Percentiles rank a stretch among this genome's conserved stretches.
These are phyloP conservation scores for Petrophora chlorosata DNA, from an alignment of 2,888 invertebrate species.

Conservation along the genomic window DNA sequence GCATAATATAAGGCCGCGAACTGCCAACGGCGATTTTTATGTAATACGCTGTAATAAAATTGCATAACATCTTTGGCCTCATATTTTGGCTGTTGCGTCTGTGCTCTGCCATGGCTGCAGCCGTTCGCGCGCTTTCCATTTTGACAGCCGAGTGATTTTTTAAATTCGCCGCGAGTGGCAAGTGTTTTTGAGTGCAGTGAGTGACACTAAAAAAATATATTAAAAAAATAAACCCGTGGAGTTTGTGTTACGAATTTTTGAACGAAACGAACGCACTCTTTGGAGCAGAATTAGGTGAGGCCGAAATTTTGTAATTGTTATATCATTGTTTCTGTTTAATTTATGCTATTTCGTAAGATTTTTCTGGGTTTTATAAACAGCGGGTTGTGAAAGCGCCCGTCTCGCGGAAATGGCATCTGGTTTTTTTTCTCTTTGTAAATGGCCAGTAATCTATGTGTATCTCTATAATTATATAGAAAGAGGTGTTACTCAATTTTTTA, in stretches of 20 bases:
- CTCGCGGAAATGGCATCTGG: conserved; percentile 6
- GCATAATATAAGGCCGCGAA: conserved; percentile 33
- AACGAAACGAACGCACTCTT: neutral
- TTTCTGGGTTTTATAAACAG: conserved; percentile 51
- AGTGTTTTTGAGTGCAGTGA: conserved; percentile 21
- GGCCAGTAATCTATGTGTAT: conserved; percentile 11
- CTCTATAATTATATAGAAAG: conserved; percentile 21
- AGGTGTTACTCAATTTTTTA: conserved; percentile 26
- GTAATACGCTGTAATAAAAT: conserved; percentile 77
- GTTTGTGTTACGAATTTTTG: neutral
- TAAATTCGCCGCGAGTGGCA: conserved; percentile 41
- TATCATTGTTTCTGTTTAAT: conserved; percentile 42
- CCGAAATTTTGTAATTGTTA: conserved; percentile 33
- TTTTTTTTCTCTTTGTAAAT: conserved; percentile 7
- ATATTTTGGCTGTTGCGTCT: conserved; percentile 73
- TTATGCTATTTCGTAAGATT: conserved; percentile 49
- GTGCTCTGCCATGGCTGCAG: conserved; percentile 59
- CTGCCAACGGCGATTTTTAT: conserved; percentile 73
- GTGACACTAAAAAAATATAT: conserved; percentile 39
- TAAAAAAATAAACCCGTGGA: conserved; percentile 3
- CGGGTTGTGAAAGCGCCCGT: conserved; percentile 24
- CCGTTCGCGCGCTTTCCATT: conserved; percentile 43
- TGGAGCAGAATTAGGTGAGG: conserved; percentile 18
- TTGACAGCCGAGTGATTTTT: conserved; percentile 47
- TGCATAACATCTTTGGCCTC: conserved; percentile 75